These are phyloP conservation scores for Pseudois nayaur DNA, from an alignment of 2,113 vertebrate species.

Conservation along the genomic window DNA sequence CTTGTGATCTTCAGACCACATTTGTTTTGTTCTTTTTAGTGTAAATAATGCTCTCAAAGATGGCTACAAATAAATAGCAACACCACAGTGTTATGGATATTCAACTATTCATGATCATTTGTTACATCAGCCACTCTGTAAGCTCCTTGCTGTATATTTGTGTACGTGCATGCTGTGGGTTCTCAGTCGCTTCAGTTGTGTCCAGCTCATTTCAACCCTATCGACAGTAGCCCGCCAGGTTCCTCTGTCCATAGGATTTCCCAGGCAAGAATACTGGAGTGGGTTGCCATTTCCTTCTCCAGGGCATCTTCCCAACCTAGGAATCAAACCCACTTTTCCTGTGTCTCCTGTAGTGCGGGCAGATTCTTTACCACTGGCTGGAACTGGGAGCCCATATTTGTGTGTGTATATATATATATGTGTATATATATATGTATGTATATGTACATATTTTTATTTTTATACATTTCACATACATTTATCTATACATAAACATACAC, in stretches of 20 bases:
- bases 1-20: background rate
- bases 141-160: background rate
- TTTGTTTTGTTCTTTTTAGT: background rate
- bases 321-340: background rate
- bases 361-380: background rate
- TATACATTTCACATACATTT: background rate
- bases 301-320: background rate
- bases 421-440: fast-evolving
- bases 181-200: background rate
- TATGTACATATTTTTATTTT: background rate
- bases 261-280: background rate
- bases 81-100: background rate
- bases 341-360: background rate
- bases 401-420: fast-evolving
- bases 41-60: background rate
- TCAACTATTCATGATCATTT: background rate
- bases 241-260: background rate
- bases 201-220: background rate
- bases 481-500: background rate
- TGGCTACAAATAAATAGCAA: background rate
- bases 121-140: background rate
- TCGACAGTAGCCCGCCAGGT: background rate
- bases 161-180: background rate
- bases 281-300: background rate
- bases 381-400: background rate